Conservation (phyloP, 1,140 invertebrate species). For the Rhynchophorus ferrugineus region DNA sequence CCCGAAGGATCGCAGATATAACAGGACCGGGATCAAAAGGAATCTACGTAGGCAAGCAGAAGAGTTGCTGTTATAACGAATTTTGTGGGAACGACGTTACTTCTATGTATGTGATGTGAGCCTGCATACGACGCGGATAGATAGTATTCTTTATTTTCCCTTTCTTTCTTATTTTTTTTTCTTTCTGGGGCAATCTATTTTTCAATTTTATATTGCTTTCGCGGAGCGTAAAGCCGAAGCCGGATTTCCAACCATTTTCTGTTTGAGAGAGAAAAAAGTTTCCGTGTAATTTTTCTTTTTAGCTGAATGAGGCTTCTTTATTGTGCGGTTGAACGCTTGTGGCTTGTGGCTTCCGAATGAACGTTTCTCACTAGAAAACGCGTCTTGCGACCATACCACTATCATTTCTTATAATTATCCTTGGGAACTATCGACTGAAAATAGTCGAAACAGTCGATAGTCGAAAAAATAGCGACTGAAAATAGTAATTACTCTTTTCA, state of each 20-base stretch:
- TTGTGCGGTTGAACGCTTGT: too few species aligned
- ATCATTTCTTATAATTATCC: too few species aligned
- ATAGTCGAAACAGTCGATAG: too few species aligned
- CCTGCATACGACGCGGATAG: slow-evolving; percentile 23
- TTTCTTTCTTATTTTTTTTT: too few species aligned
- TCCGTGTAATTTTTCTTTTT: slow-evolving; percentile 3
- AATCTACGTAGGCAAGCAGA: slow-evolving; percentile 21
- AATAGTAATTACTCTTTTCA: too few species aligned
- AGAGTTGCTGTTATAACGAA: slow-evolving; percentile 25
- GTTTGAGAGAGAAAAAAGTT: slow-evolving; percentile 7
- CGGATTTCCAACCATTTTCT: slow-evolving; percentile 15
- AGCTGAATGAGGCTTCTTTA: too few species aligned
- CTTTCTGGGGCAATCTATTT: slow-evolving; percentile 20
- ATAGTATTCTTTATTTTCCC: slow-evolving; percentile 20
- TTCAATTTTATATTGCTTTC: slow-evolving; percentile 25
- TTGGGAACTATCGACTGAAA: too few species aligned
- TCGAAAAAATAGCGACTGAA: too few species aligned
- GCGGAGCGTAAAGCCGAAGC: slow-evolving; percentile 8
- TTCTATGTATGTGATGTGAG: slow-evolving; percentile 21
- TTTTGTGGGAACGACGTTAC: slow-evolving; percentile 21
- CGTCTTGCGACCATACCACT: too few species aligned
- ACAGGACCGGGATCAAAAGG: slow-evolving; percentile 20
- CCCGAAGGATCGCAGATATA: slow-evolving; percentile 18
- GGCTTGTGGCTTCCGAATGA: too few species aligned
- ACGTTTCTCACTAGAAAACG: too few species aligned